phyloP scores from a whole-genome alignment of 1,140 invertebrate species.

The Cotesia vestalis region DNA sequence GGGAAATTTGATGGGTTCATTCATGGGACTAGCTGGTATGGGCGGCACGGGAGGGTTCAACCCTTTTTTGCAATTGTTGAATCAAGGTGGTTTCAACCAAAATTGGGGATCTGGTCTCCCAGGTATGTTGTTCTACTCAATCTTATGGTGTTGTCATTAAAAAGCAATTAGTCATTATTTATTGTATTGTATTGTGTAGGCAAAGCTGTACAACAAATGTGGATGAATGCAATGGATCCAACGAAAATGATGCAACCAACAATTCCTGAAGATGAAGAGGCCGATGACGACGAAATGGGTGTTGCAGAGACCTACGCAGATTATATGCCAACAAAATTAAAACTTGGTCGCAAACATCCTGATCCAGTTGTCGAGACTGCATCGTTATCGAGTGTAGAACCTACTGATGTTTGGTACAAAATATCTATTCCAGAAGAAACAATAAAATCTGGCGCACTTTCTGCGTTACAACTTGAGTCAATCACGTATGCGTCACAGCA shows the following conservation, averaged over 20 bases:
- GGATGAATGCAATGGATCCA: slow-evolving; percentile 67
- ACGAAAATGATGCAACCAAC: slow-evolving; percentile 60
- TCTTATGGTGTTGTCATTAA: neutral
- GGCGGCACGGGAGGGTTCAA: slow-evolving; percentile 61
- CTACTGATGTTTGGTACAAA: slow-evolving; percentile 93
- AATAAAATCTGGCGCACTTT: slow-evolving; percentile 86
- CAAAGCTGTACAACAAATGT: slow-evolving; percentile 67
- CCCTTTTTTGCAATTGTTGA: slow-evolving; percentile 63
- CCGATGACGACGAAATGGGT: slow-evolving; percentile 95
- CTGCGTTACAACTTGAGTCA: slow-evolving; percentile 95
- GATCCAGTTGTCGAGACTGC: slow-evolving; percentile 99
- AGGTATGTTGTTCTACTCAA: slow-evolving; percentile 45
- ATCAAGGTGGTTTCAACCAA: slow-evolving; percentile 59
- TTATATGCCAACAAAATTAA: slow-evolving; percentile 97
- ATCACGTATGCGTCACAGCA: slow-evolving; percentile 97
- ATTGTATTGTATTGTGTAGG: slow-evolving; percentile 42
- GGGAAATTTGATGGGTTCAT: slow-evolving; percentile 59
- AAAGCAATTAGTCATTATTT: slow-evolving; percentile 7
- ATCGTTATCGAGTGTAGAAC: slow-evolving; percentile 94
- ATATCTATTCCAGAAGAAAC: slow-evolving; percentile 86
- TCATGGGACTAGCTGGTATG: slow-evolving; percentile 62
- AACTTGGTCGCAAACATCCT: slow-evolving; percentile 94
- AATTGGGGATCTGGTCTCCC: slow-evolving; percentile 57
- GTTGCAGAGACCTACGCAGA: slow-evolving; percentile 98
- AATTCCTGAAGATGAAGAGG: slow-evolving; percentile 79